phyloP scores from a whole-genome alignment of 2,888 invertebrate species.

The Philopedon plagiatum region DNA sequence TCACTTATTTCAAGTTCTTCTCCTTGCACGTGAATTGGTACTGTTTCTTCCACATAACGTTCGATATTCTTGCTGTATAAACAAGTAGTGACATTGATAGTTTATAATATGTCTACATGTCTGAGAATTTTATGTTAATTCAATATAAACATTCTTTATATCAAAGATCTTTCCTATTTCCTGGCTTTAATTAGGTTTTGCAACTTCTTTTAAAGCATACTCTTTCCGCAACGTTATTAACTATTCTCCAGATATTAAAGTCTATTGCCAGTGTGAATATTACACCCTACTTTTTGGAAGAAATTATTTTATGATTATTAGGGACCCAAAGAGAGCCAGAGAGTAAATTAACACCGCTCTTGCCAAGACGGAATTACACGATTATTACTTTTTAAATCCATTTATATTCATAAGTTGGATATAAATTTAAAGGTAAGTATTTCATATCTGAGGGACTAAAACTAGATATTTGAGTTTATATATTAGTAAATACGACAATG shows the following conservation, averaged over 20 bases:
- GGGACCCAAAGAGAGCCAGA: conserved; percentile 6
- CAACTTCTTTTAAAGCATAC: conserved; percentile 35
- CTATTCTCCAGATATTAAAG: conserved; percentile 37
- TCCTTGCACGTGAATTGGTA: too few relatives aligned
- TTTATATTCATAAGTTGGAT: conserved; percentile 7
- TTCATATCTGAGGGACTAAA: neutral
- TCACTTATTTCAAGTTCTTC: too few relatives aligned
- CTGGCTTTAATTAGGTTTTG: conserved; percentile 34
- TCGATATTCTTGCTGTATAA: too few relatives aligned
- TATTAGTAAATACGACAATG: too few relatives aligned
- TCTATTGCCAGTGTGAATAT: conserved; percentile 26
- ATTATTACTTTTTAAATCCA: conserved; percentile 23
- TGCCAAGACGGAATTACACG: conserved; percentile 11
- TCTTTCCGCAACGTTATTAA: conserved; percentile 36
- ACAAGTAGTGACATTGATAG: too few relatives aligned
- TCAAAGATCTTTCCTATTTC: too few relatives aligned
- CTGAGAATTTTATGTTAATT: too few relatives aligned
- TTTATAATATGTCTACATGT: too few relatives aligned
- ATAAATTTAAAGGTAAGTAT: neutral
- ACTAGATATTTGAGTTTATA: too few relatives aligned
- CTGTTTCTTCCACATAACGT: too few relatives aligned
- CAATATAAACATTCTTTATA: too few relatives aligned
- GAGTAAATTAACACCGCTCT: conserved; percentile 16
- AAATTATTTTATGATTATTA: conserved; percentile 43
- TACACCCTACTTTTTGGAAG: conserved; percentile 20